phyloP scores from a whole-genome alignment of 1,140 invertebrate genomes.

The Panulirus ornatus region DNA sequence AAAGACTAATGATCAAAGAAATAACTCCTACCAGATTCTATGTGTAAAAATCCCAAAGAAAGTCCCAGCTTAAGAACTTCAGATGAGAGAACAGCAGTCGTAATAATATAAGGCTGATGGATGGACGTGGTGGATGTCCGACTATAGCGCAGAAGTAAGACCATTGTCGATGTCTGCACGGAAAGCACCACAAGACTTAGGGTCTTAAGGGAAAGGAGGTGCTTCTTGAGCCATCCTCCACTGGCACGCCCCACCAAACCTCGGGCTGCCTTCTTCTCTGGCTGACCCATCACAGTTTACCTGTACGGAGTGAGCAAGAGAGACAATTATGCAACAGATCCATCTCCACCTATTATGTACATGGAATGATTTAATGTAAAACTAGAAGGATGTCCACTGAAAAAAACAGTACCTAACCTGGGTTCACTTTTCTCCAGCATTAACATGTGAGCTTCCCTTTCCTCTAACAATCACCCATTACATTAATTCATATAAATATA shows the following conservation, averaged over 20 bases:
- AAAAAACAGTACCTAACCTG: no score
- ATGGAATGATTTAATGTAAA: no score
- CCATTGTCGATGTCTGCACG: slow-evolving; percentile 80
- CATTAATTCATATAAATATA: no score
- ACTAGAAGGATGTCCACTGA: no score
- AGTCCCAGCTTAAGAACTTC: slow-evolving; percentile 79
- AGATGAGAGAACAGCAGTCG: slow-evolving; percentile 79
- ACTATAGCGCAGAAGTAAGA: slow-evolving; percentile 79
- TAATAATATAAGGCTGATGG: slow-evolving; percentile 79
- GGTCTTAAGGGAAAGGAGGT: slow-evolving; percentile 32
- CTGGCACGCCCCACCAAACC: background rate
- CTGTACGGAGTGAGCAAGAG: no score
- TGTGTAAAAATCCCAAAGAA: slow-evolving; percentile 78
- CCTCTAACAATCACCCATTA: no score
- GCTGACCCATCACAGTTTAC: background rate
- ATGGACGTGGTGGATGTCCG: slow-evolving; percentile 75
- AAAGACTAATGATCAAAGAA: no score
- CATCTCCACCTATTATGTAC: no score
- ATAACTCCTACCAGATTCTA: slow-evolving; percentile 75
- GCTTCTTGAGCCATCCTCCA: background rate
- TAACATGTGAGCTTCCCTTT: no score
- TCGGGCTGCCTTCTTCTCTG: background rate
- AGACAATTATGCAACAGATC: no score
- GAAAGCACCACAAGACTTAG: slow-evolving; percentile 78
- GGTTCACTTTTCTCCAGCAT: no score